Evolutionary conservation across 2,797 vertebrate species (phyloP).

Genomic region (Natrix natrix): DNA sequence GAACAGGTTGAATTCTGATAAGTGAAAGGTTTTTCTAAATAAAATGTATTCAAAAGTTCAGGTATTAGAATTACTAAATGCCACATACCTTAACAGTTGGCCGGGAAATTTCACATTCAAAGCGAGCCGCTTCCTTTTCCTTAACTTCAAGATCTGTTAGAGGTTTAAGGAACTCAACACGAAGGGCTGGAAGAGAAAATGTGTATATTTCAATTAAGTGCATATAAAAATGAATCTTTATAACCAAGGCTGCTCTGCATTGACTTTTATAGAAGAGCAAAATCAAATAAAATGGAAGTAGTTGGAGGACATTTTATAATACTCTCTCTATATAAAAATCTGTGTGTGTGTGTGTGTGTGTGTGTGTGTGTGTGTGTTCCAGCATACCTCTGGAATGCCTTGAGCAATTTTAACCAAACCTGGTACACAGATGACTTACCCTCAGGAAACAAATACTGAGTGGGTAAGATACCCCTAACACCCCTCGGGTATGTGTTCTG

Average conservation of each 20-base stretch:
- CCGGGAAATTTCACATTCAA: conserved; percentile 95
- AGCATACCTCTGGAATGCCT: too few species aligned
- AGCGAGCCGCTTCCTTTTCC: conserved; percentile 91
- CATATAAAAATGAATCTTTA: background rate
- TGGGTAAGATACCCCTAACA: too few species aligned
- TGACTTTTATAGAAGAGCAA: background rate
- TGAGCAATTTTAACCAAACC: too few species aligned
- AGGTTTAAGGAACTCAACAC: conserved; percentile 90
- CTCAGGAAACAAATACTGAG: too few species aligned
- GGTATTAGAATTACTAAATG: conserved; percentile 2
- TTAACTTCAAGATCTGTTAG: conserved; percentile 90
- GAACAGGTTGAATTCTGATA: background rate
- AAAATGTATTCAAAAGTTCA: background rate
- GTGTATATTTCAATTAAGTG: background rate
- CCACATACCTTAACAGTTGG: conserved; percentile 83
- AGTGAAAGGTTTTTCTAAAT: background rate
- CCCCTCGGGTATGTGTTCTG: too few species aligned
- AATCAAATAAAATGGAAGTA: background rate
- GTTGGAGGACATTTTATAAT: background rate
- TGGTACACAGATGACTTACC: too few species aligned
- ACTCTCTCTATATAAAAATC: too few species aligned
- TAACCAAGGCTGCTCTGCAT: background rate
- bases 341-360: too few species aligned
- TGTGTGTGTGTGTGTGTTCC: too few species aligned
- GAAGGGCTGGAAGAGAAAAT: conserved; percentile 78